phyloP scores from a whole-genome alignment of 2,888 invertebrate species.

The Synergus japonicus region DNA sequence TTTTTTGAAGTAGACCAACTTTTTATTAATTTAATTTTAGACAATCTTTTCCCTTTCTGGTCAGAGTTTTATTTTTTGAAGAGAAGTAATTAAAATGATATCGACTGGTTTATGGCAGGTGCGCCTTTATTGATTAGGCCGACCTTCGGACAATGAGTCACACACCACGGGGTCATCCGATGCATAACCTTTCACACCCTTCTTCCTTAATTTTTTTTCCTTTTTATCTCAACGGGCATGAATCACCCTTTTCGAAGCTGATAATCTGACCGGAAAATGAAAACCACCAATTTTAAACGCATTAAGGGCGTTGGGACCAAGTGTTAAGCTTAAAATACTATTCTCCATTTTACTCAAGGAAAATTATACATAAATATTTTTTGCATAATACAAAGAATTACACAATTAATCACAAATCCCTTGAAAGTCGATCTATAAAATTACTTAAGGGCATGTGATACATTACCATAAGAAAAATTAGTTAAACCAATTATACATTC shows the following conservation, averaged over 20 bases:
- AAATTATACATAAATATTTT: no score
- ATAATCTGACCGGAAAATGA: not conserved
- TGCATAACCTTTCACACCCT: slow-evolving; percentile 14
- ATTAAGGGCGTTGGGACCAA: no score
- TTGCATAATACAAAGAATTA: no score
- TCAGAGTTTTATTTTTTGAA: not conserved
- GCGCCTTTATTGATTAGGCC: slow-evolving; percentile 24
- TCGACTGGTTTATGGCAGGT: not conserved
- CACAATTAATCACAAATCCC: no score
- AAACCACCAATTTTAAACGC: not conserved
- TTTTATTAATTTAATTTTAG: not conserved
- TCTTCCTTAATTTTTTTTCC: slow-evolving; percentile 3
- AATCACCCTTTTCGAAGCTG: not conserved
- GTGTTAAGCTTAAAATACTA: no score
- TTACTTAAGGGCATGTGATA: no score
- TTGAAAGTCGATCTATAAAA: no score
- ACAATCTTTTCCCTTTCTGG: not conserved
- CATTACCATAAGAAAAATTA: no score
- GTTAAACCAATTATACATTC: no score
- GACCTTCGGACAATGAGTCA: slow-evolving; percentile 3
- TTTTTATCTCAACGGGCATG: not conserved
- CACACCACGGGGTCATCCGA: slow-evolving; percentile 5
- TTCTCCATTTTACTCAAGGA: no score
- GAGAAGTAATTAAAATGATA: not conserved
- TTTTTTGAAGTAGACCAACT: not conserved